Evolutionary conservation across 2,797 vertebrate genomes (phyloP), one percentile per base, ranked within the genome.

Genomic region (Philypnodon macrostomus): DNA sequence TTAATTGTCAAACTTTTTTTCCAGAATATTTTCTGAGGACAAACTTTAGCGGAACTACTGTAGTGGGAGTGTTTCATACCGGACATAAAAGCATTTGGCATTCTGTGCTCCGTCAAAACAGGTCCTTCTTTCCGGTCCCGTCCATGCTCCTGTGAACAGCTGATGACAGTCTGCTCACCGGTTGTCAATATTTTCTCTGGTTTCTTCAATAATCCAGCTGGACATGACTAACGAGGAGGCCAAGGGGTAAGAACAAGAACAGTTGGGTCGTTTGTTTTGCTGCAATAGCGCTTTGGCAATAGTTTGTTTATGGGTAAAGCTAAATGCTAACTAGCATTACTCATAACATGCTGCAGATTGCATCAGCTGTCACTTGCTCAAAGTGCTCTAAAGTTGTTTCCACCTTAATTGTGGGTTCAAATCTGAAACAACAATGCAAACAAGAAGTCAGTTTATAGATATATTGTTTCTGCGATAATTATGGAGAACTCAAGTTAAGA

Each of bases 171-270:
- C 59, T 58, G 53, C 30, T 38, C 31, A 15, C 34, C 42, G 70
- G 51, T 23, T 33, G 41, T 30, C 4, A 48, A 47, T 6, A 4
- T 49, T 68, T 42, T 45, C 13, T 49, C n/a, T 3, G 7, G n/a
- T 5, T 9, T 69, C 12, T 53, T 3, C 39, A 18, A 56, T 45
- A 63, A 63, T 4, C 58, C 10, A 70, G n/a, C 5, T 53, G 66
- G 46, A 45, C 55, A 91, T 91, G 90, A 90, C 80, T 64, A 90
- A 90, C 71, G 90, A 90, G 17, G 78, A 77, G 53, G 59, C 70
- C 2, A 63, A 85, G 45, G 86, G 89, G 90, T 91, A 88, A 89
- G 89, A 59, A 7, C 0, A 2, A n/a, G 1, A 0, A 19, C 15
- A 5, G 6, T 16, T 44, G 30, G 2, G 17, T 12, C 1, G 13